Conservation (phyloP, 2,113 vertebrate species). For the Balaenoptera acutorostrata region DNA sequence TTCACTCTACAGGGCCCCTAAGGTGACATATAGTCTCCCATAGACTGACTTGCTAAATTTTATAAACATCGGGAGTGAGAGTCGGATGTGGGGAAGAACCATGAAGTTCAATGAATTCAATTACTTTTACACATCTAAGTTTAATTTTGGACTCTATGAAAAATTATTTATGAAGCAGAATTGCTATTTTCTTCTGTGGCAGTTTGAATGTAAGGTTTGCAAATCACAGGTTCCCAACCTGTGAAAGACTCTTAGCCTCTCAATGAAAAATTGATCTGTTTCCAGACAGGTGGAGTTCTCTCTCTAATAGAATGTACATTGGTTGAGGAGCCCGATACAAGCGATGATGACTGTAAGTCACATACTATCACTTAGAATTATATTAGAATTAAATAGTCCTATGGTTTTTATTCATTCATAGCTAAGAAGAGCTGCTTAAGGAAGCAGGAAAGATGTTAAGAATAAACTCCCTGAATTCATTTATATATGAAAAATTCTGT, state of each 20-base stretch:
- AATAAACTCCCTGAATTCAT: not conserved
- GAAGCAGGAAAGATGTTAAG: not conserved
- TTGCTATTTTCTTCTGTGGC: not conserved
- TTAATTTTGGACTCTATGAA: conserved; percentile 1
- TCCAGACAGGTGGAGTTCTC: conserved; percentile 95
- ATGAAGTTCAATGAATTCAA: not conserved
- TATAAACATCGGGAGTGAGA: not conserved
- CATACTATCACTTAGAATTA: conserved; percentile 52
- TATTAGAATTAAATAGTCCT: conserved; percentile 16
- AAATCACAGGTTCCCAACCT: not conserved
- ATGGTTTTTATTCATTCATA: not conserved
- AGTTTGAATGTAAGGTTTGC: not conserved
- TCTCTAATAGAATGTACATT: conserved; percentile 96
- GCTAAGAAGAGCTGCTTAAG: not conserved
- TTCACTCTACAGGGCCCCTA: not conserved
- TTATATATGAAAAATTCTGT: not conserved
- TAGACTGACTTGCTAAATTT: not conserved
- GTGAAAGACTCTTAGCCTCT: not conserved
- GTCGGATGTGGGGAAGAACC: not conserved
- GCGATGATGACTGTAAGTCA: conserved; percentile 95
- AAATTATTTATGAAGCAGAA: not conserved
- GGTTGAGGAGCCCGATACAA: conserved; percentile 92
- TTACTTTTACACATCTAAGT: not conserved
- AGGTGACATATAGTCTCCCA: not conserved
- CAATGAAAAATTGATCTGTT: conserved; percentile 48